Base-by-base conservation (phyloP, 1,140 invertebrate genomes). In the Plodia interpunctella region DNA sequence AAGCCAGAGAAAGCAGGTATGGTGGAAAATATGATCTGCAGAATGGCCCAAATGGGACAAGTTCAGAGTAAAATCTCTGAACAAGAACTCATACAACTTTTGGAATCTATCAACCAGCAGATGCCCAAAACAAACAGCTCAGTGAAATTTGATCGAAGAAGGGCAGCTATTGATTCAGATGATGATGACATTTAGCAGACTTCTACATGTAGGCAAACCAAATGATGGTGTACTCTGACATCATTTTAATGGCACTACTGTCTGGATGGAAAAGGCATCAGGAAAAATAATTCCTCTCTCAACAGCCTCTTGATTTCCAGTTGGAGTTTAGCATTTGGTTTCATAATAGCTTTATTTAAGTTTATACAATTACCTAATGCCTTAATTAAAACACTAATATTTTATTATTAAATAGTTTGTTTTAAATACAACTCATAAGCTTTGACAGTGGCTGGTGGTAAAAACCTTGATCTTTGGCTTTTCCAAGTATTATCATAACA, bases 1-100 rank as follows among this genome's bases (percentile, higher is more conserved):
- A 99, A 98, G 90, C 98, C 98, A 44, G 97, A 98, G 70, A 99
- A 98, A 88, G 98, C 95, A 9, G 92, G 93, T 85, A 96, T 97
- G 95, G 94, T 99, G 17, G 97, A 99, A 92, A 94, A 95, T 68
- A 97, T 98, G 93, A 92, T 99, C 57, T 91, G 98, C 49, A 93
- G 94, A 68, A 98, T 99, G 97, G 97, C 97, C 25, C 94, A 96
- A 79, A 92, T 92, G 74, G 97, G 97, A 20, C 96, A 97, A 88
- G 89, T 98, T 56, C 83, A 91, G 50, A 93, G 93, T 19, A 96
- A 94, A 91, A 92, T 98, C 61, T 93, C 94, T 55, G 97, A 98
- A 89, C 91, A 94, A 61, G 96, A 98, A 78, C 91, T 98, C 13
- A 97, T 97, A 57, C 92, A 92, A 72, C 89, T 98, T 30, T 86